phyloP scores from a whole-genome alignment of 2,888 invertebrate genomes.

The Spatulosminthurus flaviceps region DNA sequence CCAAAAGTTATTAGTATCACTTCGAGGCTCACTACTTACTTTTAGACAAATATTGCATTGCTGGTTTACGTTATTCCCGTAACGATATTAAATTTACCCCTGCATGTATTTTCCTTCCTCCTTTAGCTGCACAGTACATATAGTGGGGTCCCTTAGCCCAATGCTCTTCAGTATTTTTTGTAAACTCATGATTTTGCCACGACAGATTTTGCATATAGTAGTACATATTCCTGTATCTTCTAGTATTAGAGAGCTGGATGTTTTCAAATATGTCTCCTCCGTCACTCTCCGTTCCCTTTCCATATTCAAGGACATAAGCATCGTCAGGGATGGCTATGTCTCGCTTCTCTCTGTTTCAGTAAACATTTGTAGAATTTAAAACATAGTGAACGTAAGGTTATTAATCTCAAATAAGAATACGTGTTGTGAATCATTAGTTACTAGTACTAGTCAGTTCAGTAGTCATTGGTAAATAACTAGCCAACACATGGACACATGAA shows the following conservation, averaged over 20 bases:
- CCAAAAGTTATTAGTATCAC: no score
- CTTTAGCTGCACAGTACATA: conserved; percentile 35
- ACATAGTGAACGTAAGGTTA: no score
- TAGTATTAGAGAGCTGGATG: no score
- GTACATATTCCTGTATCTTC: not conserved
- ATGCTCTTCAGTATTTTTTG: not conserved
- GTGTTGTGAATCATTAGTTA: no score
- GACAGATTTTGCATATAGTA: conserved; percentile 27
- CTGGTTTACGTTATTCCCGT: no score
- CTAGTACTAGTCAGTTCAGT: no score
- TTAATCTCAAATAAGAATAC: no score
- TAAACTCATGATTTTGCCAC: conserved; percentile 26
- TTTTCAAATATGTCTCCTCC: not conserved
- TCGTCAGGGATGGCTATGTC: conserved; percentile 31
- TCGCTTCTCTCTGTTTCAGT: not conserved
- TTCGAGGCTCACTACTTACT: no score
- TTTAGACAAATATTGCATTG: no score
- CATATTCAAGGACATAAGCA: conserved; percentile 22
- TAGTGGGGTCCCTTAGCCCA: conserved; percentile 41
- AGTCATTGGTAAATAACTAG: no score
- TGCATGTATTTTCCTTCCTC: conserved; percentile 28
- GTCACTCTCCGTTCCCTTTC: not conserved
- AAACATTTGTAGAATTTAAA: no score
- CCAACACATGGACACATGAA: no score
- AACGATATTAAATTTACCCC: conserved; percentile 27